phyloP scores from a whole-genome alignment of 53 echinoderm and acorn worm species.

The Crossaster papposus region DNA sequence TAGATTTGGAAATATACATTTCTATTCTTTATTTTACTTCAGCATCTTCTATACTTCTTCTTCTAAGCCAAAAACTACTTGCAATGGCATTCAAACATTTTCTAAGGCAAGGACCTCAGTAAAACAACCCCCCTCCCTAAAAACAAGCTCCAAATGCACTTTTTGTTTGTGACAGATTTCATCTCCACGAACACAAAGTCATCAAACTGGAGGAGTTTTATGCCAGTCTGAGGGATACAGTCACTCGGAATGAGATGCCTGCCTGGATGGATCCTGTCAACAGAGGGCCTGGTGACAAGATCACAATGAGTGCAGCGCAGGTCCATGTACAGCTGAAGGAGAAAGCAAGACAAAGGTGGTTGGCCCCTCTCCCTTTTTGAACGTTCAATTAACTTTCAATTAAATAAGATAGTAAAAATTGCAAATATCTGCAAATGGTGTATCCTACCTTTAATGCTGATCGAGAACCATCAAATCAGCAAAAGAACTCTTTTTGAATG shows the following conservation, averaged over 20 bases:
- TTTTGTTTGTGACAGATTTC: constrained; percentile 62
- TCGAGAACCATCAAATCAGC: too few species aligned
- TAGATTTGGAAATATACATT: too few species aligned
- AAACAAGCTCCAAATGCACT: background rate
- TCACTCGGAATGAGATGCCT: constrained; percentile 75
- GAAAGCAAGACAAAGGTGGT: constrained; percentile 91
- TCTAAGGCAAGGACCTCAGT: too few species aligned
- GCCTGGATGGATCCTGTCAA: constrained; percentile 99
- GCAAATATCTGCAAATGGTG: too few species aligned
- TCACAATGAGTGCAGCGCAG: constrained; percentile 81
- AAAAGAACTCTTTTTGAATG: background rate
- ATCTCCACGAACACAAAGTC: constrained; percentile 79
- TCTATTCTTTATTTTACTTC: too few species aligned
- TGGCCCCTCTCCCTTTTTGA: background rate
- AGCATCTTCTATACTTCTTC: background rate
- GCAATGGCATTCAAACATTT: too few species aligned
- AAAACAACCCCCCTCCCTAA: too few species aligned
- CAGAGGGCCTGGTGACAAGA: constrained; percentile 75
- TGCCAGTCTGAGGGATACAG: constrained; percentile 77
- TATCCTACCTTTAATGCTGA: background rate
- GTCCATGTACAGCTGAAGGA: constrained; percentile 95
- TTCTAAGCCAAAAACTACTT: too few species aligned
- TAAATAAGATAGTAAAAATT: too few species aligned
- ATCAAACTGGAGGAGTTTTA: constrained; percentile 96
- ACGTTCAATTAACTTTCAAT: too few species aligned